Conservation (phyloP, 2,797 vertebrate genomes). For the Clarias platycephalus region DNA sequence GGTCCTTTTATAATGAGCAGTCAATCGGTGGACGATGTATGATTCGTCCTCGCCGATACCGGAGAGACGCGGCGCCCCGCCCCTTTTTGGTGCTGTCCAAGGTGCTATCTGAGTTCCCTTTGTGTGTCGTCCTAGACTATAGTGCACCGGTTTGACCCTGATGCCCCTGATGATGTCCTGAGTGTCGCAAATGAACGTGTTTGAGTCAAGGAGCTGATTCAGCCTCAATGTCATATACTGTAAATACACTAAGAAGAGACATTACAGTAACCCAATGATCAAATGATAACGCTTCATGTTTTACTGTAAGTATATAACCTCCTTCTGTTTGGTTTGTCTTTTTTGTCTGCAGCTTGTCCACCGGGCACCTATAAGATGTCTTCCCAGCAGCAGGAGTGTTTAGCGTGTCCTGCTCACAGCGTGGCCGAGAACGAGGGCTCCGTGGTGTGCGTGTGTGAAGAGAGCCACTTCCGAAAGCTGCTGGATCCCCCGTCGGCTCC, state of each 20-base stretch:
- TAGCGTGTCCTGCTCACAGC: slow-evolving; percentile 90
- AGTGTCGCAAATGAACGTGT: neutral
- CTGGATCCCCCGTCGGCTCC: slow-evolving; percentile 86
- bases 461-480: slow-evolving; percentile 87
- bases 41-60: too few species aligned
- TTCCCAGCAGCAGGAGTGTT: slow-evolving; percentile 84
- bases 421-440: slow-evolving; percentile 87
- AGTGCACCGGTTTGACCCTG: too few species aligned
- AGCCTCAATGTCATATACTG: neutral
- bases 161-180: too few species aligned
- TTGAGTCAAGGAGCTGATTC: neutral
- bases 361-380: slow-evolving; percentile 91
- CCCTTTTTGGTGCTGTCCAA: too few species aligned
- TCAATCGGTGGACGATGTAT: too few species aligned
- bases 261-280: neutral
- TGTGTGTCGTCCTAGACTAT: too few species aligned
- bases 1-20: too few species aligned
- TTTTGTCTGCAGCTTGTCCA: slow-evolving; percentile 80
- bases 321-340: neutral
- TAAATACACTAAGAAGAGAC: neutral
- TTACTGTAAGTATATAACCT: neutral
- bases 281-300: neutral
- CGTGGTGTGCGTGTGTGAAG: slow-evolving; percentile 83
- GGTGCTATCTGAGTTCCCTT: too few species aligned
- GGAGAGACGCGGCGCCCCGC: too few species aligned